Conservation (phyloP, 2,888 invertebrate genomes). For the Acronicta aceris region DNA sequence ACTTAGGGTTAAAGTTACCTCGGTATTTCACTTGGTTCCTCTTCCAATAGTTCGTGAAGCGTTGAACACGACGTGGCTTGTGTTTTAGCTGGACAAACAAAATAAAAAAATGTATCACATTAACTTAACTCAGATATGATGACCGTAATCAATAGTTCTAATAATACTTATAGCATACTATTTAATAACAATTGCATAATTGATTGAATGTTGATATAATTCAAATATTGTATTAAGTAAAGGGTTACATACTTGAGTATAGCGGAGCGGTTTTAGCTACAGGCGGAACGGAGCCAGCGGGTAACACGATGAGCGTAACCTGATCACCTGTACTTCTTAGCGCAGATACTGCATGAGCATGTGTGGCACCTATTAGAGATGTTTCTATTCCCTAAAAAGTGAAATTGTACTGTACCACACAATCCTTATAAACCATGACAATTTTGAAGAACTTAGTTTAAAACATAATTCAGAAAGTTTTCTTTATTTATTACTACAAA, state of each 20-base stretch:
- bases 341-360: constrained; percentile 84
- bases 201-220: constrained; percentile 1
- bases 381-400: constrained; percentile 81
- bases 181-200: constrained; percentile 1
- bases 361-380: constrained; percentile 84
- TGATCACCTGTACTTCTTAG: constrained; percentile 84
- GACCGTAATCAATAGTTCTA: too few species aligned
- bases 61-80: constrained; percentile 88
- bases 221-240: not conserved
- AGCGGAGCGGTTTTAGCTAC: constrained; percentile 80
- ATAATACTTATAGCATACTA: too few species aligned
- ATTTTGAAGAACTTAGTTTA: not conserved
- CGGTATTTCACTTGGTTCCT: constrained; percentile 86
- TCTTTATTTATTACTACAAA: too few species aligned
- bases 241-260: constrained; percentile 76
- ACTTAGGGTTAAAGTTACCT: constrained; percentile 69
- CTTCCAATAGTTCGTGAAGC: constrained; percentile 85
- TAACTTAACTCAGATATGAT: not conserved
- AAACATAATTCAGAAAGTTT: too few species aligned
- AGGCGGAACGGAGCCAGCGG: constrained; percentile 82
- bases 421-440: not conserved
- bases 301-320: constrained; percentile 82
- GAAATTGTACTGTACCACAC: not conserved
- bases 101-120: not conserved
- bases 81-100: constrained; percentile 77